These are phyloP conservation scores for Kryptolebias marmoratus DNA, from an alignment of 2,113 vertebrate genomes.

Conservation along the genomic window DNA sequence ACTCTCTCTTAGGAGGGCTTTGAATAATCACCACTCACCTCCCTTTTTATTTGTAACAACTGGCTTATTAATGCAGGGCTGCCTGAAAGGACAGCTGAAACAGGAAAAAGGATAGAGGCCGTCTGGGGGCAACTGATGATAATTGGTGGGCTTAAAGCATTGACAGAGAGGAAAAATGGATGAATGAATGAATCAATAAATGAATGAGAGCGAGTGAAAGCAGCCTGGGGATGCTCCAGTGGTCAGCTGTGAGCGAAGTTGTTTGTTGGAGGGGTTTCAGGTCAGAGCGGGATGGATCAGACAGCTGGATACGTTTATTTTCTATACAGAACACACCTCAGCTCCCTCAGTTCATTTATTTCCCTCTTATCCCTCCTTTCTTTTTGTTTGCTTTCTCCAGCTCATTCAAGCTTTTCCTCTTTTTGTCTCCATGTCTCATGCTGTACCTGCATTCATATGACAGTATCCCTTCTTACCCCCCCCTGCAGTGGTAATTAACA, in stretches of 20 bases:
- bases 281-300: slow-evolving; percentile 51
- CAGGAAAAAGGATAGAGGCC: slow-evolving; percentile 67
- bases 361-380: slow-evolving; percentile 37
- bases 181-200: slow-evolving; percentile 53
- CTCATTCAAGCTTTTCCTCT: slow-evolving; percentile 51
- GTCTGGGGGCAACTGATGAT: slow-evolving; percentile 72
- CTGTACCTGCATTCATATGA: slow-evolving; percentile 29
- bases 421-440: slow-evolving; percentile 33
- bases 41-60: slow-evolving; percentile 73
- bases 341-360: slow-evolving; percentile 40
- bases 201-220: slow-evolving; percentile 70
- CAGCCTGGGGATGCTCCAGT: slow-evolving; percentile 62
- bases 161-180: slow-evolving; percentile 52
- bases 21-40: slow-evolving; percentile 71
- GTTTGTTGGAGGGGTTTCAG: slow-evolving; percentile 71
- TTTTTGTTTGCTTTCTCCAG: slow-evolving; percentile 38
- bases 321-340: slow-evolving; percentile 62
- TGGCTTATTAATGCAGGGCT: slow-evolving; percentile 74
- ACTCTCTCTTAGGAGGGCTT: slow-evolving; percentile 40
- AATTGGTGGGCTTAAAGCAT: slow-evolving; percentile 74
- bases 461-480: slow-evolving; percentile 33
- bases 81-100: slow-evolving; percentile 74
- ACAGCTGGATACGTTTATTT: slow-evolving; percentile 73
- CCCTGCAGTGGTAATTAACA: slow-evolving; percentile 40
- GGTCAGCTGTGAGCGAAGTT: slow-evolving; percentile 59